Evolutionary conservation across 2,113 vertebrate genomes (phyloP).

Genomic region (Murina feae): DNA sequence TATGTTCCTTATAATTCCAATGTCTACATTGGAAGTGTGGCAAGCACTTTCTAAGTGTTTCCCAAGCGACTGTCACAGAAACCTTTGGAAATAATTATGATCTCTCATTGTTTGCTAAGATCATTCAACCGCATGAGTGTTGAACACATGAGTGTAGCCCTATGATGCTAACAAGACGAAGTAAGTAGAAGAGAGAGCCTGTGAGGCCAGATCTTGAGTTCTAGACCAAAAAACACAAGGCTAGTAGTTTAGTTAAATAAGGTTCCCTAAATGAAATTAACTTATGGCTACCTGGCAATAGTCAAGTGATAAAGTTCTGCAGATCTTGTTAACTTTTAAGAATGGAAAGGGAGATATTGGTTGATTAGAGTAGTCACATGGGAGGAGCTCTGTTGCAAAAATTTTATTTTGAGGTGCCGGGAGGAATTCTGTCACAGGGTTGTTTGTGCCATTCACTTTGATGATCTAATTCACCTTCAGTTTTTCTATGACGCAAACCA

Average conservation of each 20-base stretch:
- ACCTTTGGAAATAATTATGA: not conserved
- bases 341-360: not conserved
- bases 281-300: not conserved
- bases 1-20: not conserved
- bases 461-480: slow-evolving; percentile 38
- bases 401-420: not conserved
- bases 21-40: not conserved
- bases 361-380: not conserved
- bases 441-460: not conserved
- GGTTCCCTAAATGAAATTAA: not conserved
- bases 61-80: not conserved
- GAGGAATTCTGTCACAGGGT: not conserved
- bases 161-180: not conserved
- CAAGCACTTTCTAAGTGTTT: not conserved
- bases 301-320: not conserved
- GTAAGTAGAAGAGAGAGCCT: not conserved
- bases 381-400: not conserved
- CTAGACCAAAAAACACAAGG: not conserved
- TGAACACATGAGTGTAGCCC: not conserved
- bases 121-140: not conserved
- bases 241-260: not conserved
- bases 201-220: not conserved
- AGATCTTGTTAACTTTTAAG: not conserved
- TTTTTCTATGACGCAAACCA: slow-evolving; percentile 48
- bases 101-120: not conserved